Evolutionary conservation across 2,888 invertebrate species (phyloP).

Genomic region (Epinotia demarniana): DNA sequence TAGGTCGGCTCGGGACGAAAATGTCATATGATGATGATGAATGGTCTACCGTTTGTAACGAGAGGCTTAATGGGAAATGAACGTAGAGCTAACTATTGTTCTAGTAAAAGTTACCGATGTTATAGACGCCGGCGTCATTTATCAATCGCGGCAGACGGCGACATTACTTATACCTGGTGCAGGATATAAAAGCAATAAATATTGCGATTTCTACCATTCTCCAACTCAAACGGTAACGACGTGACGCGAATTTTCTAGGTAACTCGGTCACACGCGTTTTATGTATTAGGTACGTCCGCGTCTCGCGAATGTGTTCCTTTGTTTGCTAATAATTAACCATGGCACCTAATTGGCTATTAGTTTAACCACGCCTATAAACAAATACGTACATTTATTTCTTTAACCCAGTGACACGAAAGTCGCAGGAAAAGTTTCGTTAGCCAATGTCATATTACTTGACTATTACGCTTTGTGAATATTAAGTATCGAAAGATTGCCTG

Average conservation of each 20-base stretch:
- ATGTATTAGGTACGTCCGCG: constrained; percentile 17
- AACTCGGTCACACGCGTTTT: constrained; percentile 45
- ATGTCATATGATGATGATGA: neutral
- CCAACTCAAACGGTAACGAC: constrained; percentile 21
- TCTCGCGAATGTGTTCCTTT: constrained; percentile 36
- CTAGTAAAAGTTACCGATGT: constrained; percentile 11
- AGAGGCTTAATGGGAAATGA: neutral
- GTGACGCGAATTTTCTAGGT: constrained; percentile 43
- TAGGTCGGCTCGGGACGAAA: neutral
- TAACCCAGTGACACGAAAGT: constrained; percentile 12
- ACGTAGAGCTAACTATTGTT: neutral
- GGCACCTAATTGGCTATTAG: constrained; percentile 38
- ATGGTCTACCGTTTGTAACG: neutral
- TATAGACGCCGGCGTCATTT: constrained; percentile 30
- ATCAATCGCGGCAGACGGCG: constrained; percentile 34
- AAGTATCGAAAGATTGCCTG: too few species aligned
- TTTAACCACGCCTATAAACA: constrained; percentile 17
- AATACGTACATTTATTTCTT: constrained; percentile 17
- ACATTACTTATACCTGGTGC: constrained; percentile 36
- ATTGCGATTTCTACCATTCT: constrained; percentile 45
- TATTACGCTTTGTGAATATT: neutral
- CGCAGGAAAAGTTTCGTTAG: neutral
- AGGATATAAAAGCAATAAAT: constrained; percentile 46
- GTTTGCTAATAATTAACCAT: constrained; percentile 41
- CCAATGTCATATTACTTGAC: neutral